phyloP scores from a whole-genome alignment of 2,113 vertebrate genomes.

The Elgaria multicarinata region DNA sequence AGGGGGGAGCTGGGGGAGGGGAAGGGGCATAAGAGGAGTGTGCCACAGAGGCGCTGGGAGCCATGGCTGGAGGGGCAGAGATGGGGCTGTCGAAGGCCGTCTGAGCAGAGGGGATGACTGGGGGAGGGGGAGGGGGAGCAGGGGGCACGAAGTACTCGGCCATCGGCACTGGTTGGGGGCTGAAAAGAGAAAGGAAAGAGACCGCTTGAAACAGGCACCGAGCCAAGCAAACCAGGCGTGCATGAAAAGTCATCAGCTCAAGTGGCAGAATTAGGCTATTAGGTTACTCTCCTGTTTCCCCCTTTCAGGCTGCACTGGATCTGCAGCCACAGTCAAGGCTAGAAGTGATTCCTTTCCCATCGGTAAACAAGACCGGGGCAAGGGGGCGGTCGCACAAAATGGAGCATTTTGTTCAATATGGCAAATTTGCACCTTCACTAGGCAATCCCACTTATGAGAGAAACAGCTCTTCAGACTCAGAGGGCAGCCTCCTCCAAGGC shows the following conservation, averaged over 20 bases:
- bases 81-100: constrained; percentile 87
- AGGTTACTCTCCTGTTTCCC: background rate
- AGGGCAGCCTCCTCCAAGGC: too few relatives aligned
- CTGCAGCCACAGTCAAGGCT: background rate
- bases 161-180: constrained; percentile 82
- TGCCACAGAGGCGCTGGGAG: constrained; percentile 50
- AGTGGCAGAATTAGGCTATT: background rate
- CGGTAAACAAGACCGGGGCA: background rate
- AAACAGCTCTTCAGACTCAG: too few relatives aligned
- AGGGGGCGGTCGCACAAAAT: background rate
- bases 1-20: constrained; percentile 76
- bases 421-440: too few relatives aligned
- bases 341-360: background rate
- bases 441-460: too few relatives aligned
- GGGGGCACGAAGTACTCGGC: constrained; percentile 89
- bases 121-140: constrained; percentile 86
- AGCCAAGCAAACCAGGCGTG: background rate
- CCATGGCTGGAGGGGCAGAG: constrained; percentile 54
- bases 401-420: too few relatives aligned
- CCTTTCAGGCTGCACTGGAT: too few relatives aligned
- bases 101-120: constrained; percentile 87
- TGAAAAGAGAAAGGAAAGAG: constrained; percentile 52
- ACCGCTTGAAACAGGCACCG: rapidly evolving
- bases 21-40: constrained; percentile 67
- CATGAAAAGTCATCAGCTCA: too few relatives aligned